Base-by-base conservation (phyloP, 2,797 vertebrate genomes). In the Anas capensis region DNA sequence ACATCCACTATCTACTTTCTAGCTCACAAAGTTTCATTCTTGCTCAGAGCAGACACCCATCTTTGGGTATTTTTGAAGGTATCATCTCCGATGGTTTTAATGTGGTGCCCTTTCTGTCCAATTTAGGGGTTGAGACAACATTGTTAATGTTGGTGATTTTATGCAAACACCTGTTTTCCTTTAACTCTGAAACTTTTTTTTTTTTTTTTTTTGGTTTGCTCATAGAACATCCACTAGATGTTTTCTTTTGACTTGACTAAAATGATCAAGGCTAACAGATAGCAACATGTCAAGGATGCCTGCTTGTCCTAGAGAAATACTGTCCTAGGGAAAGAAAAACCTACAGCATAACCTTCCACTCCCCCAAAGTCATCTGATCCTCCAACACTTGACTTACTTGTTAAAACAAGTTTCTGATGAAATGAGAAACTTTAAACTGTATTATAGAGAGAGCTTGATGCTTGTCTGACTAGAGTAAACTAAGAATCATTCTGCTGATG, bases 401-500 rank as follows among this genome's bases (percentile, higher is more conserved):
- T 91, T 87, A 49, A 85, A 94, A 56, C 19, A 54, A 66, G 57
- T 77, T 75, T 13, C 27, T 14, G 26, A 44, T 38, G 9, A 93
- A 80, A 71, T 77, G 5, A 60, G 64, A 58, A 70, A 60, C 29
- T 68, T 44, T 36, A 60, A 16, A 56, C 11, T 0, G 0, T 49
- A 12, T 10, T 53, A 3, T 75, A 5, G 9, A 8, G 57, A 42
- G 51, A 10, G 16, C 51, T 71, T 71, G 58, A 8, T 34, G 17
- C 6, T 34, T 4, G 13, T 73, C 58, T 68, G 56, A 11, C 36
- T 78, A 24, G 8, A 48, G 11, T 42, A 90, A 92, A 68, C 14
- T 19, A n/a, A 53, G 58, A 72, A 31, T 82, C 9, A 7, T 62
- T 70, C 65, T 86, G 81, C 65, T 92, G 65, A 79, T 87, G 88